Conservation (phyloP, 2,888 invertebrate species). For the Aethes cnicana region DNA sequence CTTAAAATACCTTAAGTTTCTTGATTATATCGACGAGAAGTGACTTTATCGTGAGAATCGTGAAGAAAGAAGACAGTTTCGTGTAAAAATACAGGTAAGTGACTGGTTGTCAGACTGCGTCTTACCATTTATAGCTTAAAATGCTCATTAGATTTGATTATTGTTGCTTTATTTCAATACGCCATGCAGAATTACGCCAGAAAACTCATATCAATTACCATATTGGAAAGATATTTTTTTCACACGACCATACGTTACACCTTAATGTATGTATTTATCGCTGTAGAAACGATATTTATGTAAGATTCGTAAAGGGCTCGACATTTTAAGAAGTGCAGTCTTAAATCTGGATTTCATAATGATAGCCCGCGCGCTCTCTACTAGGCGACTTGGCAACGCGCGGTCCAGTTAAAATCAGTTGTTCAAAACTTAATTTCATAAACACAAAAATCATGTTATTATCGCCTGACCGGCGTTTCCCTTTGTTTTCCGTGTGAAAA, state of each 20-base stretch:
- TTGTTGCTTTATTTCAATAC: slow-evolving; percentile 50
- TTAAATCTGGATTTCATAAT: slow-evolving; percentile 66
- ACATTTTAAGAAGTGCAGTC: slow-evolving; percentile 53
- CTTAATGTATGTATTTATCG: slow-evolving; percentile 42
- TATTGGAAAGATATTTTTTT: slow-evolving; percentile 49
- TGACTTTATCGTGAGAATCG: slow-evolving; percentile 71
- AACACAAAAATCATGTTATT: slow-evolving; percentile 56
- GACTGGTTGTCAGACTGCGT: slow-evolving; percentile 77
- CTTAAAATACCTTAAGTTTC: slow-evolving; percentile 77
- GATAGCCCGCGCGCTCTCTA: slow-evolving; percentile 60
- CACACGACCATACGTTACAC: slow-evolving; percentile 53
- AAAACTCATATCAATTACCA: slow-evolving; percentile 42
- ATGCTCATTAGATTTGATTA: slow-evolving; percentile 51
- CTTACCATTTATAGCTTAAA: slow-evolving; percentile 68
- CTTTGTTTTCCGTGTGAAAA: slow-evolving; percentile 78
- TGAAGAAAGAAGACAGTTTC: slow-evolving; percentile 65
- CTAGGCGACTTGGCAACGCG: slow-evolving; percentile 69
- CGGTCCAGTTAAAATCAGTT: slow-evolving; percentile 53
- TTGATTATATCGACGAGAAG: slow-evolving; percentile 60
- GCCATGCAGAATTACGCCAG: slow-evolving; percentile 37
- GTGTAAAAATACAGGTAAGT: slow-evolving; percentile 77
- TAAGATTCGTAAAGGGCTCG: no score
- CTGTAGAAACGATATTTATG: slow-evolving; percentile 47
- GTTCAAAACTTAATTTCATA: slow-evolving; percentile 55
- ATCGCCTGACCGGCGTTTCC: slow-evolving; percentile 67